Base-by-base conservation (phyloP, 2,797 vertebrate species). In the Oceanodroma leucorhoa region DNA sequence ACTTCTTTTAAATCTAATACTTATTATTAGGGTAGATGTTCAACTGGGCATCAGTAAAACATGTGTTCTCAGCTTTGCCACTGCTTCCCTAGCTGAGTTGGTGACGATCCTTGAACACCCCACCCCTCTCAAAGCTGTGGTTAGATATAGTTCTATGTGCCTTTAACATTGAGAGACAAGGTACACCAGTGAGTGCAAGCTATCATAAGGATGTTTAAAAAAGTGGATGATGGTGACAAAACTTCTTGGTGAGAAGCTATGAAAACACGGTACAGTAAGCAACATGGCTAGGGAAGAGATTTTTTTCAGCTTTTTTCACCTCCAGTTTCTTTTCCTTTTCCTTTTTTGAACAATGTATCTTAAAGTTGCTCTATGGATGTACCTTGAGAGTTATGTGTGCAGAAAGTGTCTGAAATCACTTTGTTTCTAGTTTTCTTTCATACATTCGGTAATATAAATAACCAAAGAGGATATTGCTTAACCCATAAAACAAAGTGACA, bases 381-480 rank as follows among this genome's bases (percentile, higher is more conserved):
- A 54, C 82, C 46, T 87, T 3, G 11, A 90, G 83, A 97, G 62
- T 95, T 96, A 76, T 53, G n/a, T 65, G 58, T 87, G 53, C 66
- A 64, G 90, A 78, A 82, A 89, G 34, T 34, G 14, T 93, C 87
- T 89, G 87, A 95, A 96, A 93, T 92, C 65, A 93, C 71, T 93
- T 91, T 54, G 50, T 95, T 95, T 96, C 83, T 92, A 55, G 54
- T 94, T 92, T 97, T 90, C 89, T 96, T 97, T 95, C 78, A 40
- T 89, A 83, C 2, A 0, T 57, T 92, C 0, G 0, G 29, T 87
- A 92, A 88, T 92, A 95, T 97, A 95, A 96, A 96, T 97, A 97
- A 94, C 79, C 77, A 75, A 92, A 96, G 92, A 96, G 83, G 75
- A 95, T 95, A 97, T 95, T 93, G 87, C 93, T 95, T 96, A 95